A percentile compares a stretch with the other conserved stretches of the same genome.
Evolutionary conservation across 2,888 invertebrate species (phyloP).

Genomic region (Hydropsyche betteni): DNA sequence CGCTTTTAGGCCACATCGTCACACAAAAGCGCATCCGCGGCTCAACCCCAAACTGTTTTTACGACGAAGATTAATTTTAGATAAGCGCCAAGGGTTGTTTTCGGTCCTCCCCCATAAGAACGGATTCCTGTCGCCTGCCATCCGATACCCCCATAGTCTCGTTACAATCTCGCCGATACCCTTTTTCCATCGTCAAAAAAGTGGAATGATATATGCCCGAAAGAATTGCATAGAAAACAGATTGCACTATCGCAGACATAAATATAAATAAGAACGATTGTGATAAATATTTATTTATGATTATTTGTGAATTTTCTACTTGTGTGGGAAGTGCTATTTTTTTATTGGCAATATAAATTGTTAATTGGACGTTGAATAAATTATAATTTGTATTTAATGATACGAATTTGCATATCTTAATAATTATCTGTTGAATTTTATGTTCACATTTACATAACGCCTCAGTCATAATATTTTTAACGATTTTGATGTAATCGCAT

Average conservation of each 20-base stretch:
- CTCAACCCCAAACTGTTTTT: conserved; percentile 47
- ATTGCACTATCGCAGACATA: background rate
- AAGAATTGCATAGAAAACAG: conserved; percentile 1
- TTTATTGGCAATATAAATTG: no score
- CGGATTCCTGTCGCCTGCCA: background rate
- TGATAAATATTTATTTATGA: no score
- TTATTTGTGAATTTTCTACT: no score
- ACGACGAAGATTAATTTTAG: conserved; percentile 52
- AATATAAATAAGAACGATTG: no score
- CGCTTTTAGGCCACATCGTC: conserved; percentile 19
- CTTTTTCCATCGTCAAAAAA: background rate
- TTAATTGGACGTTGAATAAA: no score
- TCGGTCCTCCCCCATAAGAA: background rate
- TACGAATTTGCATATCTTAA: no score
- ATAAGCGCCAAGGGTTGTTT: conserved; percentile 48
- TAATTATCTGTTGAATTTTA: no score
- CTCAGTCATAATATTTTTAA: no score
- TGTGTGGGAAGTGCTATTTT: no score
- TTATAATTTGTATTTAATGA: no score
- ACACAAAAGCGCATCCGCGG: conserved; percentile 46
- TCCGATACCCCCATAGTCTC: background rate
- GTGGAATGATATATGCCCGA: background rate
- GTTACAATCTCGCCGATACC: background rate
- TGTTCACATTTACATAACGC: no score
- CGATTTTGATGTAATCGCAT: no score